These are phyloP conservation scores for Salvator merianae DNA, from an alignment of 2,113 vertebrate species.

Conservation along the genomic window DNA sequence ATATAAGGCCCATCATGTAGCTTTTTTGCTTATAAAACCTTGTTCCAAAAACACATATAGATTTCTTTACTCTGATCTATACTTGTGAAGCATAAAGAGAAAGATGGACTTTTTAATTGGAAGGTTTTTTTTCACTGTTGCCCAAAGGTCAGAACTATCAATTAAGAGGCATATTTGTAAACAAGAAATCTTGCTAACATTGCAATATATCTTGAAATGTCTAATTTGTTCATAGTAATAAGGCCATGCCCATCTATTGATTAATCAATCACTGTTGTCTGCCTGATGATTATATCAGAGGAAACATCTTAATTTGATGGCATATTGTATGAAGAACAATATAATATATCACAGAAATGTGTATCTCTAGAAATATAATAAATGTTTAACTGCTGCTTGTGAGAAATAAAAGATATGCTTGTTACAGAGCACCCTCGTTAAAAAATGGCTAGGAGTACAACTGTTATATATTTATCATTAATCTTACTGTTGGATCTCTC, in stretches of 20 bases:
- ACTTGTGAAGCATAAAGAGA: conserved; percentile 42
- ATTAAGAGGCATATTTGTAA: conserved; percentile 68
- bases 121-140: conserved; percentile 63
- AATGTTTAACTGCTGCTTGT: conserved; percentile 18
- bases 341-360: conserved; percentile 59
- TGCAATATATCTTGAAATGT: conserved; percentile 66
- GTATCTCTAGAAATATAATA: conserved; percentile 35
- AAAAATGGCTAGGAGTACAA: not conserved
- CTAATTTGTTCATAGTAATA: conserved; percentile 79
- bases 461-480: conserved; percentile 2
- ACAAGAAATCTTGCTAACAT: conserved; percentile 73
- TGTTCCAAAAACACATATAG: conserved; percentile 6
- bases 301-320: conserved; percentile 70
- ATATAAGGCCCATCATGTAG: conserved; percentile 9
- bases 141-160: conserved; percentile 72
- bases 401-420: conserved; percentile 1
- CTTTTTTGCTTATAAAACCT: conserved; percentile 24
- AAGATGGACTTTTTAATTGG: conserved; percentile 57
- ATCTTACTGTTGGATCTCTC: not conserved
- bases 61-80: conserved; percentile 43
- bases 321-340: conserved; percentile 49
- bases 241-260: conserved; percentile 75
- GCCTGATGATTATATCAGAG: conserved; percentile 63
- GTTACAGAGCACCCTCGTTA: conserved; percentile 22
- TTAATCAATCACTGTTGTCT: conserved; percentile 73